A percentile compares a stretch with the other conserved stretches of the same genome.
Evolutionary conservation across 2,888 invertebrate genomes (phyloP).

Genomic region (Cordylochernes scorpioides): DNA sequence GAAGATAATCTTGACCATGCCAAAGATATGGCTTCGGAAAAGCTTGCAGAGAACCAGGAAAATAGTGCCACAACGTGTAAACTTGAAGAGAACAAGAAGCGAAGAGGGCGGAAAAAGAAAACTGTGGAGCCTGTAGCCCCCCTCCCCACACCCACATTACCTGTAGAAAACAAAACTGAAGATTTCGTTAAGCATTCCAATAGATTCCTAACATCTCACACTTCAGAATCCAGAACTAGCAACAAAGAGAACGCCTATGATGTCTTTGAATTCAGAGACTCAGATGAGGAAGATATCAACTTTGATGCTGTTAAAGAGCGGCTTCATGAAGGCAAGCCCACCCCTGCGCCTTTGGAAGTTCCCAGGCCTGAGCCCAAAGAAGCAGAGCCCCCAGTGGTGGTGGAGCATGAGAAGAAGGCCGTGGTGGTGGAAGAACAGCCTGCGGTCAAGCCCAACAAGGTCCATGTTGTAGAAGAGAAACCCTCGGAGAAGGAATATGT

Average conservation of each 20-base stretch:
- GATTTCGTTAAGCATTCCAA: conserved; percentile 9
- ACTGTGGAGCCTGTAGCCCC: conserved; percentile 8
- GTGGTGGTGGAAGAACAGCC: no score
- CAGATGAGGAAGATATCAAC: conserved; percentile 33
- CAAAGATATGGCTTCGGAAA: conserved; percentile 1
- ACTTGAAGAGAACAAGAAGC: conserved; percentile 13
- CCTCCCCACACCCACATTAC: conserved; percentile 2
- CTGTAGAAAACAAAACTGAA: conserved; percentile 6
- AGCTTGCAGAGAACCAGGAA: conserved; percentile 1
- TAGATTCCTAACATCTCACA: no score
- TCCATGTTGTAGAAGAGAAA: conserved; percentile 55
- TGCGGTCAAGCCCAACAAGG: conserved; percentile 33
- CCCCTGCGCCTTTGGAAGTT: conserved; percentile 1
- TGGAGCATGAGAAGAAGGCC: conserved; percentile 8
- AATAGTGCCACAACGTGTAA: no score
- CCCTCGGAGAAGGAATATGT: conserved; percentile 22
- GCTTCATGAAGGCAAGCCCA: conserved; percentile 5
- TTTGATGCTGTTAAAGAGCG: conserved; percentile 10
- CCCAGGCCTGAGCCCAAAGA: conserved; percentile 1
- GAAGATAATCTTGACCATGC: not conserved
- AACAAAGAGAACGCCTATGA: conserved; percentile 44
- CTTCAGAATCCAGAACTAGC: no score
- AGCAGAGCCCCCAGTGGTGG: conserved; percentile 3
- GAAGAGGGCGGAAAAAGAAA: conserved; percentile 17
- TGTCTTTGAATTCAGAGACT: conserved; percentile 68